Evolutionary conservation across 2,888 invertebrate species (phyloP), one percentile per base, ranked within the genome.

Genomic region (Drosophila parthenogenetica): DNA sequence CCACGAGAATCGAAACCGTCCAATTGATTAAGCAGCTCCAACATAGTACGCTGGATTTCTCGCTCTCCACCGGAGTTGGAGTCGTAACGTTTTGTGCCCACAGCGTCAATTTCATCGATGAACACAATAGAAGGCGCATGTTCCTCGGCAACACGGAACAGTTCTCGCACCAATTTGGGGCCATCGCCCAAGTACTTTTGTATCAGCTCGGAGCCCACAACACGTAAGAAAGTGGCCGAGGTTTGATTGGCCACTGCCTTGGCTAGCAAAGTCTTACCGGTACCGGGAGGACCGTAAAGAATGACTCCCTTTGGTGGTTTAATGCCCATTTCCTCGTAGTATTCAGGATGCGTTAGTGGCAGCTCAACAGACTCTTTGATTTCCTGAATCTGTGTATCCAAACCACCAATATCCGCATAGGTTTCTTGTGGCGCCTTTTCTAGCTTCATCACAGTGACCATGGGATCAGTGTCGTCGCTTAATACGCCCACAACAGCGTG

Each of bases 321-420:
- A 84, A 99, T 99, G 63, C 99, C 99, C 99, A 99, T 99, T 93
- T 99, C 99, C 92, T 99, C 99, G 91, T 99, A 99, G 93, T 99
- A 99, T 92, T 99, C 99, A 0, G 99, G 99, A 93, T 99, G 99
- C 13, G 99, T 99, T 16, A 99, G 93, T 0, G 99, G 99, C 71
- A 99, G 93, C 92, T 99, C 99, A 8, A 99, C 99, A 46, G 99
- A 98, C 93, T 99, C 99, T 93, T 98, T 98, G 69, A 98, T 98
- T 93, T 98, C 97, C 92, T 98, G 99, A 91, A 99, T 99, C 93
- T 99, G 99, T 37, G 97, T 97, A 90, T 99, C 99, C 11, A 99
- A 93, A 14, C 98, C 99, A 90, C 99, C 99, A 92, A 99, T 99
- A 93, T 98, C 99, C 13, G 99, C 99, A 91, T 99, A 99, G 0